Evolutionary conservation across 2,888 invertebrate genomes (phyloP).

Genomic region (Tachina fera): DNA sequence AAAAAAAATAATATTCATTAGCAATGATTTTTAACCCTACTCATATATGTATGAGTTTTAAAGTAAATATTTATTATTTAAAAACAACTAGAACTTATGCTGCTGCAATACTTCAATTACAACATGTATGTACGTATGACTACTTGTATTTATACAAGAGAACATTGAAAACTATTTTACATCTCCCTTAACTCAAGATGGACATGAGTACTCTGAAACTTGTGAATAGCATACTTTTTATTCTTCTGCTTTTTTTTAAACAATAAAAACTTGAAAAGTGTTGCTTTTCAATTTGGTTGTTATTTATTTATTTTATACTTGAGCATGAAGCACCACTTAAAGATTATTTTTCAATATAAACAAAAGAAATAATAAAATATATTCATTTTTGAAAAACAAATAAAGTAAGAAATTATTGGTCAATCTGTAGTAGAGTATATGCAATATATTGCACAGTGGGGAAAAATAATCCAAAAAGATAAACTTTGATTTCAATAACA

Average conservation of each 20-base stretch:
- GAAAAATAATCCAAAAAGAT: background rate
- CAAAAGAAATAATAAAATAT: slow-evolving; percentile 22
- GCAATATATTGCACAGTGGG: background rate
- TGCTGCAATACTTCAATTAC: background rate
- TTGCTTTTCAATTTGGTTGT: slow-evolving; percentile 32
- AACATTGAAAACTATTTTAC: slow-evolving; percentile 12
- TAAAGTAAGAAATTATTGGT: slow-evolving; percentile 13
- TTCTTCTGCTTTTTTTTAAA: background rate
- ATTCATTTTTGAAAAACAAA: slow-evolving; percentile 5
- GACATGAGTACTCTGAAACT: slow-evolving; percentile 8
- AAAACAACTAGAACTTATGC: too few relatives aligned
- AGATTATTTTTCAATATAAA: slow-evolving; percentile 25
- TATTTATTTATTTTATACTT: slow-evolving; percentile 37
- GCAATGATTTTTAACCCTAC: background rate
- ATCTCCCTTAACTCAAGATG: background rate
- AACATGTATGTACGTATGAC: slow-evolving; percentile 25
- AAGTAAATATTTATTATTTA: slow-evolving; percentile 4
- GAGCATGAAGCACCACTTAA: slow-evolving; percentile 43
- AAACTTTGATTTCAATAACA: too few relatives aligned
- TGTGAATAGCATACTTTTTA: background rate
- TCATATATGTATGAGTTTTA: background rate
- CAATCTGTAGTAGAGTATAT: background rate
- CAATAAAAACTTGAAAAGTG: slow-evolving; percentile 21
- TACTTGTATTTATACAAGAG: background rate
- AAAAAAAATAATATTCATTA: background rate